phyloP scores from a whole-genome alignment of 2,113 vertebrate genomes.

The Grantiella picta region DNA sequence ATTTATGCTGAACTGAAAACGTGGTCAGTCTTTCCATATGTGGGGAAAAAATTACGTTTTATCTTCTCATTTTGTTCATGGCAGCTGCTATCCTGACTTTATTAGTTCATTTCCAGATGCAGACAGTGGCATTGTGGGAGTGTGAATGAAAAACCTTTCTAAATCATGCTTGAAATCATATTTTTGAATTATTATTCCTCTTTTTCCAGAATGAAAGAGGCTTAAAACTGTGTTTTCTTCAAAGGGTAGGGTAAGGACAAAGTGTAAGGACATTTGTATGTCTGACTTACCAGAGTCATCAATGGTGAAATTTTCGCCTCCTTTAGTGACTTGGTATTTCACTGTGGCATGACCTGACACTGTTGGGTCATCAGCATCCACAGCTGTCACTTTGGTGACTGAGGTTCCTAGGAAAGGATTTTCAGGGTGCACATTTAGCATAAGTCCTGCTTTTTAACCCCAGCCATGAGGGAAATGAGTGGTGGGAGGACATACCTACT shows the following conservation, averaged over 20 bases:
- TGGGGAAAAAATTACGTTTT: neutral
- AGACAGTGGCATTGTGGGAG: neutral
- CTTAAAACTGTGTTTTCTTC: neutral
- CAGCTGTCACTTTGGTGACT: constrained; percentile 80
- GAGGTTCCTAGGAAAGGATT: constrained; percentile 73
- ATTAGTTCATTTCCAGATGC: neutral
- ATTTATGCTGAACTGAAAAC: neutral
- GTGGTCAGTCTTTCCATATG: neutral
- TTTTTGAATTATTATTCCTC: neutral
- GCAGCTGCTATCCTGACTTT: neutral
- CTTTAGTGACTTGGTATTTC: constrained; percentile 76
- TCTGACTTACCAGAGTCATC: constrained; percentile 75
- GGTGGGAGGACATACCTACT: constrained; percentile 69
- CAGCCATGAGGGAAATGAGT: neutral
- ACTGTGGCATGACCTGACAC: constrained; percentile 80
- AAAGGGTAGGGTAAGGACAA: neutral
- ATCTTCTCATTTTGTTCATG: neutral
- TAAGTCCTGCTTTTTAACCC: neutral
- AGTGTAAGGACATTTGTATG: neutral
- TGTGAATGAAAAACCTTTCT: neutral
- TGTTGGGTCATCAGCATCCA: constrained; percentile 89
- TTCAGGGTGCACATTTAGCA: neutral
- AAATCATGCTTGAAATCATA: neutral
- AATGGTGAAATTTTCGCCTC: constrained; percentile 80
- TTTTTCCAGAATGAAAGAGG: neutral